Evolutionary conservation across 2,888 invertebrate species (phyloP).

Genomic region (Rhimphoctona megacephalus): DNA sequence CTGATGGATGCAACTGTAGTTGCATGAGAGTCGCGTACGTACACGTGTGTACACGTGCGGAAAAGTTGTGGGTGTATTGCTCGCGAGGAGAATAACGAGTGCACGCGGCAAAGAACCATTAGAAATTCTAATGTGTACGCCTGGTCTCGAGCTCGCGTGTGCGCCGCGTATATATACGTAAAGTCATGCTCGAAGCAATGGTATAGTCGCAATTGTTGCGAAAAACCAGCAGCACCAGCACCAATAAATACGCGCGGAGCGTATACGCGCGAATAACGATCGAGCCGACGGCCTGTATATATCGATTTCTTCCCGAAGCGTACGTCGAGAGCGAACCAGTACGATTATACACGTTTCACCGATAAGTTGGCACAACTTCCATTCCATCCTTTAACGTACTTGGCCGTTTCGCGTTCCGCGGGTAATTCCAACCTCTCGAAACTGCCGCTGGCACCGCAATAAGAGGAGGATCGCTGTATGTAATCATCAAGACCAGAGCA

Average conservation of each 20-base stretch:
- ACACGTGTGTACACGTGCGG: background rate
- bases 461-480: background rate
- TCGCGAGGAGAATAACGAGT: slow-evolving; percentile 51
- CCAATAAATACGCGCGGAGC: slow-evolving; percentile 44
- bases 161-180: background rate
- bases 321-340: slow-evolving; percentile 29
- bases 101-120: slow-evolving; percentile 56
- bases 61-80: slow-evolving; percentile 3
- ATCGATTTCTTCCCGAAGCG: slow-evolving; percentile 49
- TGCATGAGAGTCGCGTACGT: background rate
- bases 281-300: slow-evolving; percentile 8
- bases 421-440: slow-evolving; percentile 18
- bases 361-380: slow-evolving; percentile 39
- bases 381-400: background rate
- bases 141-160: slow-evolving; percentile 34
- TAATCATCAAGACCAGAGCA: background rate
- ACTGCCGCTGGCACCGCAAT: background rate
- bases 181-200: slow-evolving; percentile 8
- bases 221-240: slow-evolving; percentile 46
- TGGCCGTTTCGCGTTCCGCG: slow-evolving; percentile 12
- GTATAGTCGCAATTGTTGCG: slow-evolving; percentile 48
- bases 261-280: slow-evolving; percentile 53
- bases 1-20: slow-evolving; percentile 15
- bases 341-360: slow-evolving; percentile 46
- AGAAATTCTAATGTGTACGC: slow-evolving; percentile 63